phyloP scores from a whole-genome alignment of 2,113 vertebrate species.

The Indri indri region DNA sequence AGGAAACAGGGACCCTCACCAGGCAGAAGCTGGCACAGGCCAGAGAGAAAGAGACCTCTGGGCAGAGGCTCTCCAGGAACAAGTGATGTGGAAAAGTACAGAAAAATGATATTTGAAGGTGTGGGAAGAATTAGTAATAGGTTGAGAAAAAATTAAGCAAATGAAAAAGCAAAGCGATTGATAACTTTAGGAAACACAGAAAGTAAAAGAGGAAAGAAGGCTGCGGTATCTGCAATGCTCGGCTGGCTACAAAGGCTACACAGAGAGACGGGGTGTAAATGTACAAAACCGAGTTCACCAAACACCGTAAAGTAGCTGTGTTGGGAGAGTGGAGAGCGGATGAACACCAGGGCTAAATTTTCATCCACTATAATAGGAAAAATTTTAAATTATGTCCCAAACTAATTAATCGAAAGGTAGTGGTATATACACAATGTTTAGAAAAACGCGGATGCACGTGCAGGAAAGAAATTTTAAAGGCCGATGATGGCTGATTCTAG shows the following conservation, averaged over 20 bases:
- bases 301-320: rapidly evolving
- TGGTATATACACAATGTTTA: neutral
- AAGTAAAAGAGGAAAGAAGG: rapidly evolving
- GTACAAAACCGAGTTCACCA: too few relatives aligned
- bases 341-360: rapidly evolving
- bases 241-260: rapidly evolving
- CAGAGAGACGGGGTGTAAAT: rapidly evolving
- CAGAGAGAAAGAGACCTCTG: neutral
- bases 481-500: neutral
- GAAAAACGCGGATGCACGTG: neutral
- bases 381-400: neutral
- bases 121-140: neutral
- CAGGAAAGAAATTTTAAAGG: neutral
- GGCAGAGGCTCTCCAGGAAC: neutral
- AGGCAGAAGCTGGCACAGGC: rapidly evolving
- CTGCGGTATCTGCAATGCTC: rapidly evolving
- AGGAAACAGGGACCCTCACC: neutral
- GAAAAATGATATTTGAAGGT: rapidly evolving
- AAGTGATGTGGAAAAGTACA: rapidly evolving
- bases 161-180: neutral
- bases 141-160: neutral
- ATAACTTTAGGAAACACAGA: neutral
- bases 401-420: neutral
- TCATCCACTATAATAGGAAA: rapidly evolving
- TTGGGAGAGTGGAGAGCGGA: neutral